Percentiles rank a stretch among this genome's conserved stretches.
phyloP scores from a whole-genome alignment of 1,140 invertebrate species.

The Agrilus planipennis region DNA sequence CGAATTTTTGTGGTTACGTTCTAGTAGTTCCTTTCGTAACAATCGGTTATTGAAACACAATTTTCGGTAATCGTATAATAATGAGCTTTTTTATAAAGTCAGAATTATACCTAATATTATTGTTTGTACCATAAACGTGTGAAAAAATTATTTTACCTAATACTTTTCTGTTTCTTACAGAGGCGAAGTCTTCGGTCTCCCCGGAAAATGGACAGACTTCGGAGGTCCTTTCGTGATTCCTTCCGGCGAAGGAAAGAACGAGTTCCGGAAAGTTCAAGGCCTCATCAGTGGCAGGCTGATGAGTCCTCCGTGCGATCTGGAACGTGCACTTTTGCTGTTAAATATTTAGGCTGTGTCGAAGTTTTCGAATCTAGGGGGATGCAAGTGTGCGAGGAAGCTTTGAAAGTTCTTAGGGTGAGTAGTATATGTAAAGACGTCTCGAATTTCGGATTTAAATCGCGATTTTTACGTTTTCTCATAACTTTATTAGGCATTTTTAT shows the following conservation, averaged over 20 bases:
- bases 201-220: conserved; percentile 81
- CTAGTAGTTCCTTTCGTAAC: no score
- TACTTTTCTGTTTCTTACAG: conserved; percentile 35
- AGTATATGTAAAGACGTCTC: not conserved
- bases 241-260: conserved; percentile 75
- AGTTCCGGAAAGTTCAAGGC: conserved; percentile 82
- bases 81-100: no score
- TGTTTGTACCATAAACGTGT: no score
- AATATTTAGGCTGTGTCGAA: conserved; percentile 98
- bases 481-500: no score
- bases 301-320: conserved; percentile 89
- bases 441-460: no score
- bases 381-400: conserved; percentile 98
- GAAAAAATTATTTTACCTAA: no score
- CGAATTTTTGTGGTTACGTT: no score
- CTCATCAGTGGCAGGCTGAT: conserved; percentile 97
- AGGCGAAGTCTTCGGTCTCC: conserved; percentile 52
- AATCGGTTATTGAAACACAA: no score
- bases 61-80: no score
- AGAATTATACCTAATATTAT: no score
- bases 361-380: conserved; percentile 98
- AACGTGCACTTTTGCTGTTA: conserved; percentile 94
- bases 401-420: conserved; percentile 83
- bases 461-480: no score
- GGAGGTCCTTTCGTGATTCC: conserved; percentile 84